Percentiles rank a stretch among this genome's conserved stretches.
Conservation (phyloP, 2,888 invertebrate species). For the Drosophila neutralis region DNA sequence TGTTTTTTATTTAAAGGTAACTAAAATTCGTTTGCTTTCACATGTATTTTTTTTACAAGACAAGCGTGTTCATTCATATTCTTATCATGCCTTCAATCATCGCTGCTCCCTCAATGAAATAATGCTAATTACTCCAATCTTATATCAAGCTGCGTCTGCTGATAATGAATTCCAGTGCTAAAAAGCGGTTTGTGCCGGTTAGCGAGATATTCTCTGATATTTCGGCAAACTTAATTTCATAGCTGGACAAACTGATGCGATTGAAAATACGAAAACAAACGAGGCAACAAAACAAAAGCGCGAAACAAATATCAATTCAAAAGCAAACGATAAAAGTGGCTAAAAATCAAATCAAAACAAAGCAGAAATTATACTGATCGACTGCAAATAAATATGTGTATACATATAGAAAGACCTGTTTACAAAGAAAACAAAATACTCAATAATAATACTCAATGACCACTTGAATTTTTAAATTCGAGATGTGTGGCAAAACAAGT, state of each 20-base stretch:
- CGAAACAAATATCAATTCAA: constrained; percentile 31
- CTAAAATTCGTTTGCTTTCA: neutral
- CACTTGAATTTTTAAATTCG: constrained; percentile 11
- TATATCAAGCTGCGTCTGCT: neutral
- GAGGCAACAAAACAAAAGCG: constrained; percentile 36
- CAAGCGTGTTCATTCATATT: neutral
- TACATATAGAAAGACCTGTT: neutral
- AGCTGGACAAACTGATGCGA: constrained; percentile 8
- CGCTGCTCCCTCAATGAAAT: neutral
- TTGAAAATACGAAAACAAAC: constrained; percentile 24
- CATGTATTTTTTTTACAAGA: neutral
- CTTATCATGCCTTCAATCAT: neutral
- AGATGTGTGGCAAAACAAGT: constrained; percentile 16
- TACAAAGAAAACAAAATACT: neutral
- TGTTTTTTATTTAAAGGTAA: neutral
- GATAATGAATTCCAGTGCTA: constrained; percentile 24
- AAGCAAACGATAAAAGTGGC: constrained; percentile 4
- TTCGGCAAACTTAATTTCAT: constrained; percentile 27
- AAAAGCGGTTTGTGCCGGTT: constrained; percentile 16
- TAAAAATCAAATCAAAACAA: constrained; percentile 17
- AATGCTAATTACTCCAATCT: neutral
- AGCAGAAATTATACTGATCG: neutral
- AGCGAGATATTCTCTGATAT: constrained; percentile 19
- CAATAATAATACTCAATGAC: neutral
- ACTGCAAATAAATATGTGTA: neutral